Base-by-base conservation (phyloP, 2,888 invertebrate species). In the Orchestes rusci region DNA sequence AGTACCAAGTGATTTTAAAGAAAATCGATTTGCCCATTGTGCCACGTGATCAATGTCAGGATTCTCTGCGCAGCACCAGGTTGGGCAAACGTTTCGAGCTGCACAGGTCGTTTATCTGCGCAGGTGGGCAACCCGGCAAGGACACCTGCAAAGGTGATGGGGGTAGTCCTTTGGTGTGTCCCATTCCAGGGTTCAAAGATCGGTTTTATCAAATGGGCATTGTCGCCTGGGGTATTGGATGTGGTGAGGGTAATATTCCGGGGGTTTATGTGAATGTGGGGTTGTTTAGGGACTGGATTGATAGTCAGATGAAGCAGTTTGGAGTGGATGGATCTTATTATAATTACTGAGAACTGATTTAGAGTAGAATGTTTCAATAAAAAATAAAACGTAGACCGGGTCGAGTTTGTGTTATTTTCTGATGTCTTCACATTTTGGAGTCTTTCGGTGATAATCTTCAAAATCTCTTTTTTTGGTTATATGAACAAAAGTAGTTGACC, bases 181-280 rank as follows among this genome's bases (percentile, higher is more conserved):
- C 76, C 2, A 65, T 73, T 37, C 68, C 72, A 0, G 63, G 74
- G 0, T 64, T 73, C 4, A 65, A 70, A 20, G 90, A 48, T 15
- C 39, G 53, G 29, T 86, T 82, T 64, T 76, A 80, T 33, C 79
- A 78, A 53, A 73, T 61, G 8, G 85, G 85, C 1, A 80, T 87
- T 29, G 87, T 88, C 0, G 79, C 87, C 1, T 89, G 88, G 88
- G 88, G 89, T 13, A 81, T 89, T 52, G 84, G 82, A 0, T 89
- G 89, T 57, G 86, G 84, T 0, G 72, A 73, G 39, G 69, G 73
- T 37, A 70, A 74, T 29, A 72, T 76, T 15, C 87, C 86, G 0
- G 87, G 84, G 0, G 83, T 86, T 0, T 89, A 88, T 61, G 82
- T 79, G 0, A 80, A 82, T 60, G 75, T 89, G 1, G 72, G 77